Conservation (phyloP, 2,888 invertebrate genomes). For the Liopterus haemorrhoidalis region DNA sequence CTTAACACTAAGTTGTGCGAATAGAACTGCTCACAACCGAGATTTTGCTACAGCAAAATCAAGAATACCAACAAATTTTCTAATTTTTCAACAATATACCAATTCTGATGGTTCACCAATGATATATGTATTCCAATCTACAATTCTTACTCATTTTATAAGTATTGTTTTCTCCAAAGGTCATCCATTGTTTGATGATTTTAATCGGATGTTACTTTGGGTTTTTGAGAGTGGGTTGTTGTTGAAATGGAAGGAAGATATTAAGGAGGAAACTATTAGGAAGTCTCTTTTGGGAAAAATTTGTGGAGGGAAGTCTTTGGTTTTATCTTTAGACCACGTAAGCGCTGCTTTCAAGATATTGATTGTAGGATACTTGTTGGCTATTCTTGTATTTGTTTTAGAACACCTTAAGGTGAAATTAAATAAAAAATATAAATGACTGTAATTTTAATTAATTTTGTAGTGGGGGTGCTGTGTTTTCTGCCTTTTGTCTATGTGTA, state of each 20-base stretch:
- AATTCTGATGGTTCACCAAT: conserved; percentile 6
- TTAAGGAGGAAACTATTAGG: conserved; percentile 5
- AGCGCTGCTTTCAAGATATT: too few relatives aligned
- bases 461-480: too few relatives aligned
- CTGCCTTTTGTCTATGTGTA: too few relatives aligned
- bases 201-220: conserved; percentile 8
- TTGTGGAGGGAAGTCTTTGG: too few relatives aligned
- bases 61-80: conserved; percentile 1
- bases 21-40: conserved; percentile 16
- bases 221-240: conserved; percentile 13
- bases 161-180: conserved; percentile 13
- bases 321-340: too few relatives aligned
- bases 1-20: conserved; percentile 9
- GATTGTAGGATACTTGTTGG: too few relatives aligned
- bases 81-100: conserved; percentile 10
- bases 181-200: conserved; percentile 10
- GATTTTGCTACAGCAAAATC: conserved; percentile 16
- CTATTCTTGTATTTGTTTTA: too few relatives aligned
- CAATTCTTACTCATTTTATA: conserved; percentile 7
- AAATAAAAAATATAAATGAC: too few relatives aligned
- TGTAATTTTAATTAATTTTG: too few relatives aligned
- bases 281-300: too few relatives aligned
- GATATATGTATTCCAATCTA: conserved; percentile 14
- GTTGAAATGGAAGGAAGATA: conserved; percentile 8
- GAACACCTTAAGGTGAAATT: too few relatives aligned